These are phyloP conservation scores for Myotis yumanensis DNA, from an alignment of 2,113 vertebrate genomes.

Conservation along the genomic window DNA sequence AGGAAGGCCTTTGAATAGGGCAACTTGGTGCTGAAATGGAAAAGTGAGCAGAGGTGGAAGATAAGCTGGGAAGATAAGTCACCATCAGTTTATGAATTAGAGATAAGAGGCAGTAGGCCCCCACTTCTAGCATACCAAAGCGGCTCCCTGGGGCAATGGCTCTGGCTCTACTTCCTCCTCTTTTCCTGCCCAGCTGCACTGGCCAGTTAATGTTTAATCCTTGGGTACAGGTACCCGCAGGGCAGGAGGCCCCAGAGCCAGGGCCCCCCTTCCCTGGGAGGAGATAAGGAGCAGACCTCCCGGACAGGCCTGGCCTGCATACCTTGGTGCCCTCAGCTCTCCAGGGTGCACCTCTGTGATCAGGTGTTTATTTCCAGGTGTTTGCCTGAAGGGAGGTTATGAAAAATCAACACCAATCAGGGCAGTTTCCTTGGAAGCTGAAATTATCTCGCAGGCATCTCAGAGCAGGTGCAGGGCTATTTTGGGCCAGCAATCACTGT, in stretches of 20 bases:
- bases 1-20: neutral
- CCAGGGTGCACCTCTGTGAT: slow-evolving; percentile 52
- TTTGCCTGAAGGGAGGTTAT: slow-evolving; percentile 69
- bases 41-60: neutral
- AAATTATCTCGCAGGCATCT: slow-evolving; percentile 79
- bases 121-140: neutral
- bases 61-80: neutral
- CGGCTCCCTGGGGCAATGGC: neutral
- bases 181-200: neutral
- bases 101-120: neutral
- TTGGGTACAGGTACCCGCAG: neutral
- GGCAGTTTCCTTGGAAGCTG: slow-evolving; percentile 77
- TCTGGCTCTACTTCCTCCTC: neutral
- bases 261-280: neutral
- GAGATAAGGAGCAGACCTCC: neutral
- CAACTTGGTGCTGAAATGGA: neutral
- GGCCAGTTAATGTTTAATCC: slow-evolving; percentile 6
- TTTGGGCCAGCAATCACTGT: slow-evolving; percentile 79
- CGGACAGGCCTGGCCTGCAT: neutral
- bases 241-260: neutral
- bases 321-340: neutral
- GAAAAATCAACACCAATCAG: slow-evolving; percentile 80
- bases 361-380: slow-evolving; percentile 80
- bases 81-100: neutral
- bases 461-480: slow-evolving; percentile 79